phyloP scores from a whole-genome alignment of 2,888 invertebrate species.

The Romanomermis culicivorax region DNA sequence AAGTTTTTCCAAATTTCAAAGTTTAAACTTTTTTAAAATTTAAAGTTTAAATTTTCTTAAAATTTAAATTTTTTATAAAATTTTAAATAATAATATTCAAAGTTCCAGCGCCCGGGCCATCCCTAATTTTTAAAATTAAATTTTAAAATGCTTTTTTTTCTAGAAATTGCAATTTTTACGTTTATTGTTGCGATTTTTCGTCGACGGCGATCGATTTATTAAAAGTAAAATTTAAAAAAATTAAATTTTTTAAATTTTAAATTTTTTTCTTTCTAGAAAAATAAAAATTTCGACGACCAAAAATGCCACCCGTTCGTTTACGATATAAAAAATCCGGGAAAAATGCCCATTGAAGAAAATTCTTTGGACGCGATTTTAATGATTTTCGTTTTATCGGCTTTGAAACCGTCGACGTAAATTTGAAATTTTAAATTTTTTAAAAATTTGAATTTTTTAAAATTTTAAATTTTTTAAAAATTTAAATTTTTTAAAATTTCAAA shows the following conservation, averaged over 20 bases:
- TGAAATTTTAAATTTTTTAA: too few species aligned
- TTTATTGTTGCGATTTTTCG: conserved; percentile 88
- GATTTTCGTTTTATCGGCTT: conserved; percentile 83
- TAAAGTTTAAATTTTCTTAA: too few species aligned
- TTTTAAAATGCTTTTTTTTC: too few species aligned
- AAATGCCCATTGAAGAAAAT: conserved; percentile 44
- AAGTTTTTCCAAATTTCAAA: too few species aligned
- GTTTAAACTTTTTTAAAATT: too few species aligned
- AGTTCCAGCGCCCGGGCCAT: too few species aligned
- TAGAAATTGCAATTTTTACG: conserved; percentile 43
- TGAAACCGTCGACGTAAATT: conserved; percentile 65
- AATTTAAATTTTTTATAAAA: too few species aligned
- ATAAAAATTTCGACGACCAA: conserved; percentile 30
- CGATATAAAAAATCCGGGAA: conserved; percentile 46
- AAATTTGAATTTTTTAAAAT: too few species aligned
- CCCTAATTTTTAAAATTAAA: too few species aligned
- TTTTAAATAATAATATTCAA: too few species aligned
- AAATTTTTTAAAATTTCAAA: too few species aligned
- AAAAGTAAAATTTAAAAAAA: conserved; percentile 9
- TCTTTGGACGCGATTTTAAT: conserved; percentile 65
- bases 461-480: too few species aligned
- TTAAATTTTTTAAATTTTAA: background rate
- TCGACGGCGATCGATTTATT: conserved; percentile 36
- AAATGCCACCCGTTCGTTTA: conserved; percentile 70
- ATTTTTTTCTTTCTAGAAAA: conserved; percentile 37